Percentiles rank a stretch among this genome's conserved stretches.
These are phyloP conservation scores for Periphyllus acericola DNA, from an alignment of 2,888 invertebrate species.

Conservation along the genomic window DNA sequence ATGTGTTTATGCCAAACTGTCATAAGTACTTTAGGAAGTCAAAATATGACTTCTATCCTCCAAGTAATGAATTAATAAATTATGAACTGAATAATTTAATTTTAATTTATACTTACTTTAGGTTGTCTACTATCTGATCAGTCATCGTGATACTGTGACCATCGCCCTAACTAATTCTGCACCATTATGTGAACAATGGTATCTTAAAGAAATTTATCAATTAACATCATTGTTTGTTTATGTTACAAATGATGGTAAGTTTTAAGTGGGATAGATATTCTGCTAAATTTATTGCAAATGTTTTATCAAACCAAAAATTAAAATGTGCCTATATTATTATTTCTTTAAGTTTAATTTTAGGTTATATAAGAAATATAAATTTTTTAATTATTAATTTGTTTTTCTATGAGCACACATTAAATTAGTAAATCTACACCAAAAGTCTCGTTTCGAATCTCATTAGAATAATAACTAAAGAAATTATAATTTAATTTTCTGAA, in stretches of 20 bases:
- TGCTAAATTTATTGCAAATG: not conserved
- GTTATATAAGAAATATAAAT: not conserved
- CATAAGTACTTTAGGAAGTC: conserved; percentile 82
- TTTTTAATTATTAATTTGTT: not conserved
- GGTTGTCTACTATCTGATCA: conserved; percentile 57
- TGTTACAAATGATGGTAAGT: conserved; percentile 72
- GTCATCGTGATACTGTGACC: conserved; percentile 47
- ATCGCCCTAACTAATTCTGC: conserved; percentile 59
- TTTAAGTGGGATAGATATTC: not conserved
- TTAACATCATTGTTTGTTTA: conserved; percentile 66
- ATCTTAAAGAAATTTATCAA: conserved; percentile 57
- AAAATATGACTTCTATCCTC: conserved; percentile 83
- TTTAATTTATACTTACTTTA: conserved; percentile 12
- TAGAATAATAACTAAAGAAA: too few relatives aligned
- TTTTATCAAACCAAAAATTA: not conserved
- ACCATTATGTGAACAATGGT: conserved; percentile 59
- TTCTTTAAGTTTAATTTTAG: not conserved
- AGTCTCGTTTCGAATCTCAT: not conserved
- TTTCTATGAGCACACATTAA: not conserved
- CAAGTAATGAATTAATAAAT: conserved; percentile 70
- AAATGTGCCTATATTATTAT: not conserved
- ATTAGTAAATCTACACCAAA: not conserved
- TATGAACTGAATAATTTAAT: not conserved
- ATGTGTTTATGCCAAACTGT: conserved; percentile 83
- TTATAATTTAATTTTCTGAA: not conserved